Conservation (phyloP, 2,113 vertebrate genomes). For the Diglossa brunneiventris region DNA sequence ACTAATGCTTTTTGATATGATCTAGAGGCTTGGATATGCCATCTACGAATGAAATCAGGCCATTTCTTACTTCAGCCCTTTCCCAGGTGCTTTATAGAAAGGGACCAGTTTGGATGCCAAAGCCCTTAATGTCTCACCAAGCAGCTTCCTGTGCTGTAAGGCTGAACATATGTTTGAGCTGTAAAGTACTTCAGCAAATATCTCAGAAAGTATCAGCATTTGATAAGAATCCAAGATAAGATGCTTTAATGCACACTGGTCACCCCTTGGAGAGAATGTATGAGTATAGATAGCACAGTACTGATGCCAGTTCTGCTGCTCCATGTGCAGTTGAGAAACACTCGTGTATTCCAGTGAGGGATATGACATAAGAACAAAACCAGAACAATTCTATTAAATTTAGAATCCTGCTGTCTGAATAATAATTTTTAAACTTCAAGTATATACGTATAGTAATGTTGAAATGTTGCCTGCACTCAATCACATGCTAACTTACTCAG, state of each 20-base stretch:
- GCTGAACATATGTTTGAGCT: background rate
- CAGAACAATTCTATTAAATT: background rate
- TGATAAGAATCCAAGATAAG: background rate
- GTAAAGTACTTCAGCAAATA: background rate
- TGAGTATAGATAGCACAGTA: background rate
- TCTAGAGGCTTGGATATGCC: background rate
- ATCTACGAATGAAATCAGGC: background rate
- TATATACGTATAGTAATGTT: background rate
- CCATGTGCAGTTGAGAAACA: background rate
- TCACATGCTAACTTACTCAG: background rate
- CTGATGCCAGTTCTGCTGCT: background rate
- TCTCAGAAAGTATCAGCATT: background rate
- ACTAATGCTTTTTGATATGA: background rate
- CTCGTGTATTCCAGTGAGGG: background rate
- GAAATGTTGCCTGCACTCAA: background rate
- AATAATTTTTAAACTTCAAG: background rate
- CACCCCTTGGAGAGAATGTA: accelerated
- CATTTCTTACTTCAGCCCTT: background rate
- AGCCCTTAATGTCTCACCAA: background rate
- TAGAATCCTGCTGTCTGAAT: background rate
- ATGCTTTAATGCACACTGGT: background rate
- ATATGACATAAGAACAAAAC: background rate
- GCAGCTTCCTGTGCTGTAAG: background rate
- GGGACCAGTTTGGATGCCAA: background rate
- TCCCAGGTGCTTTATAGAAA: background rate